Evolutionary conservation across 2,888 invertebrate genomes (phyloP), one percentile per base, ranked within the genome.

Genomic region (Chymomyza procnemis): DNA sequence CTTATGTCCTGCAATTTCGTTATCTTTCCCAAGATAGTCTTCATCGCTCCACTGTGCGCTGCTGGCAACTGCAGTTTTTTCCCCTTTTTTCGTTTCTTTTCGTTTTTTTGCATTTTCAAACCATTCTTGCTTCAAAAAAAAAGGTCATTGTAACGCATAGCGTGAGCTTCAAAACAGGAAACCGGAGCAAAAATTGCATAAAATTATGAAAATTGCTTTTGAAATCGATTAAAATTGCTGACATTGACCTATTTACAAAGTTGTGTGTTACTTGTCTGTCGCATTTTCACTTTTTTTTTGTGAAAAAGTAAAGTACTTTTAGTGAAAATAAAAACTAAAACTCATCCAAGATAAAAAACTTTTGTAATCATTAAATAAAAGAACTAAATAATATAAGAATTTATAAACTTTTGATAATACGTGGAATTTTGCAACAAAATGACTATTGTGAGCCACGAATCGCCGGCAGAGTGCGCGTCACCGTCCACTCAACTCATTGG

Each of bases 181-280:
- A 21, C 22, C n/a, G 58, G 12, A 58, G 21, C 58, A 58, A 41
- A 41, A 58, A 9, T 18, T 41, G 58, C 41, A 58, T 21, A 41
- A 58, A 41, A 55, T 26, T 47, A 54, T 34, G 64, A 63, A 71
- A 71, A 66, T 61, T 61, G 59, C 47, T 58, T 47, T 55, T 41
- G 19, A 57, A 71, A 77, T 79, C 82, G 71, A 79, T 78, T 64
- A 70, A 77, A 69, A 70, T 57, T 47, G 12, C 63, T 78, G 74
- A 48, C 80, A 81, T 85, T 82, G 85, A 82, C 87, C 69, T 61
- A 79, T 65, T 77, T 85, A 61, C 46, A 19, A 18, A 21, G 52
- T 52, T 48, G 63, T 56, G 48, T 26, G 9, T 41, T 12, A 41
- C 34, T 41, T 41, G 34, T 12, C 1, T 41, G 9, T 12, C 34